phyloP scores from a whole-genome alignment of 2,797 vertebrate species.

The Octomys mimax region DNA sequence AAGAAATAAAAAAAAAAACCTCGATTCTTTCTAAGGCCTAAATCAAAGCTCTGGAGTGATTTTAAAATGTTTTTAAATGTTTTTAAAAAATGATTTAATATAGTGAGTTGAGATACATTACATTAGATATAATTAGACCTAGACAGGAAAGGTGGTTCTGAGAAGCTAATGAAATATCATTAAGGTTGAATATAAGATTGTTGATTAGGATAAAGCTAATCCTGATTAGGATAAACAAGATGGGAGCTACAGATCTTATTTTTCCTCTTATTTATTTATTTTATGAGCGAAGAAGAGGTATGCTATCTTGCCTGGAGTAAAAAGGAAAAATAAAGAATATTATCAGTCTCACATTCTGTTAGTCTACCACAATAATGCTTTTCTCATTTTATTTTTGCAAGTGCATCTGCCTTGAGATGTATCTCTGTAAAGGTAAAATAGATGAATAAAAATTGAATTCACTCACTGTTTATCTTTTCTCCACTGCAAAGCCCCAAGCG shows the following conservation, averaged over 20 bases:
- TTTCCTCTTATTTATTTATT: conserved; percentile 88
- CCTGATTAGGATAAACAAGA: conserved; percentile 93
- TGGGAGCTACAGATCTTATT: conserved; percentile 87
- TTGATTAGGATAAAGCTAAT: conserved; percentile 93
- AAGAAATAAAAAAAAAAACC: conserved; percentile 64
- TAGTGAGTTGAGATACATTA: conserved; percentile 93
- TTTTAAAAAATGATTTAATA: conserved; percentile 90
- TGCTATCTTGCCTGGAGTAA: conserved; percentile 74
- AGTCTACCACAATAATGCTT: conserved; percentile 56
- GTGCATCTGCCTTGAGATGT: conserved; percentile 66
- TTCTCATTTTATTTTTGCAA: conserved; percentile 61
- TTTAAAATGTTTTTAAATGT: conserved; percentile 88
- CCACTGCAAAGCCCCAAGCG: neutral
- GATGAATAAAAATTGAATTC: conserved; percentile 66
- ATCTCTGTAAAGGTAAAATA: conserved; percentile 63
- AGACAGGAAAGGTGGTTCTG: conserved; percentile 93
- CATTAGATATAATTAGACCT: conserved; percentile 93
- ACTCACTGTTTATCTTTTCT: conserved; percentile 25
- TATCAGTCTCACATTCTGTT: conserved; percentile 66
- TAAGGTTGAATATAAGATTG: conserved; percentile 92
- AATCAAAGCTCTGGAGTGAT: conserved; percentile 86
- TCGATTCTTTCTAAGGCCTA: conserved; percentile 69
- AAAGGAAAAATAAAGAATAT: conserved; percentile 75
- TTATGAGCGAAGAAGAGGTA: conserved; percentile 81
- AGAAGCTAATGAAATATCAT: conserved; percentile 93